Base-by-base conservation (phyloP, 2,888 invertebrate genomes). In the Callimorpha dominula region DNA sequence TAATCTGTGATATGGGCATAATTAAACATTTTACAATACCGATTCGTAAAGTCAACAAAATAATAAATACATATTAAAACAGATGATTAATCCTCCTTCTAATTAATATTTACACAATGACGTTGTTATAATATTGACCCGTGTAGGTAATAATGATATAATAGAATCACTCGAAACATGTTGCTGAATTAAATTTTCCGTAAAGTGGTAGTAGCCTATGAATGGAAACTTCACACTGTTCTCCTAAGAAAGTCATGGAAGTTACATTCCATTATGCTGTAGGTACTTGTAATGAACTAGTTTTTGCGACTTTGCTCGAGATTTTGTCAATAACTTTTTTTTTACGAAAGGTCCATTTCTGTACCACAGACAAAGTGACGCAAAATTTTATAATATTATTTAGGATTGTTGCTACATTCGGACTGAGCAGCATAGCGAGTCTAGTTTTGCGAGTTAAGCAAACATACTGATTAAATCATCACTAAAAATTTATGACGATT, bases 1-100 rank as follows among this genome's bases (percentile, higher is more conserved):
- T n/a, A n/a, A n/a, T n/a, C n/a, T n/a, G n/a, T 65, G 46, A 65
- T 65, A 46, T 65, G 46, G 46, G 46, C 43, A 64, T 46, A n/a
- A 49, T 12, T n/a, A 31, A 31, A 31, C 31, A 31, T 31, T 17
- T 64, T n/a, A n/a, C 11, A n/a, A 64, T 64, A 64, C 46, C n/a
- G 46, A 46, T 54, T 0, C n/a, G n/a, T 9, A 54, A 54, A n/a
- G 2, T 31, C 31, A 31, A 31, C 8, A n/a, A n/a, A 54, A n/a
- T 54, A 54, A n/a, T 54, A 54, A n/a, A 54, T 54, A n/a, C 8
- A 8, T n/a, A 54, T 54, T 7, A 54, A 54, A n/a, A 54, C 8
- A n/a, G n/a, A n/a, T n/a, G 54, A 52, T 14, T 54, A 7, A 54
- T 17, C n/a, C 9, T 54, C n/a, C 54, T 17, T 54, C n/a, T 54